Base-by-base conservation (phyloP, 2,797 vertebrate genomes). In the Clarias pachynema region DNA sequence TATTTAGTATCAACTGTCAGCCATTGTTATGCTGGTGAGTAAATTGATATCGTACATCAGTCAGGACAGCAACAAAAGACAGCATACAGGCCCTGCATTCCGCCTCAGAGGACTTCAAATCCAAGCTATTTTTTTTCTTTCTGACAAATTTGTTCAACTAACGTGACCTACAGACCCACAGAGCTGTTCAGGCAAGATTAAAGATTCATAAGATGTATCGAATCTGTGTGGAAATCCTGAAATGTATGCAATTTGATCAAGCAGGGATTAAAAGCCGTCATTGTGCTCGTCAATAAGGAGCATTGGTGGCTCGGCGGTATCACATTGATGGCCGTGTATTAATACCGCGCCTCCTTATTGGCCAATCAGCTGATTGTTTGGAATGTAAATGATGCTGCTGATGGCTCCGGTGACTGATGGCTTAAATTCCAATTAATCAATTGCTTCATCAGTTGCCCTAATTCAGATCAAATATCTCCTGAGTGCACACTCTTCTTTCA, bases 341-440 rank as follows among this genome's bases (percentile, higher is more conserved):
- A 96, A 96, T 97, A 96, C 95, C 89, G 90, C 90, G 92, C 93
- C 92, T 68, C 96, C 95, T 96, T 96, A 91, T 95, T 95, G 95
- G 96, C 94, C 96, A 90, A 96, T 95, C 96, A 96, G 95, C 95
- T 96, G 96, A 97, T 98, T 97, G 96, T 97, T 98, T 96, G 95
- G 96, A 97, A 98, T 98, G 97, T 96, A 97, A 97, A 97, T 97
- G 95, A 97, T 97, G 95, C 95, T 96, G 94, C 93, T 97, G 95
- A 97, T 97, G 95, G 96, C 96, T 96, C 96, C 93, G 93, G 95
- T 98, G 97, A 97, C 96, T 96, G 96, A 98, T 97, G 97, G 97
- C 96, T 98, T 97, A 95, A 97, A 97, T 98, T 97, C 96, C 97
- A 97, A 97, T 99, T 97, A 97, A 98, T 99, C 97, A 98, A 96